Evolutionary conservation across 2,113 vertebrate genomes (phyloP).

Genomic region (Oryzias curvinotus): DNA sequence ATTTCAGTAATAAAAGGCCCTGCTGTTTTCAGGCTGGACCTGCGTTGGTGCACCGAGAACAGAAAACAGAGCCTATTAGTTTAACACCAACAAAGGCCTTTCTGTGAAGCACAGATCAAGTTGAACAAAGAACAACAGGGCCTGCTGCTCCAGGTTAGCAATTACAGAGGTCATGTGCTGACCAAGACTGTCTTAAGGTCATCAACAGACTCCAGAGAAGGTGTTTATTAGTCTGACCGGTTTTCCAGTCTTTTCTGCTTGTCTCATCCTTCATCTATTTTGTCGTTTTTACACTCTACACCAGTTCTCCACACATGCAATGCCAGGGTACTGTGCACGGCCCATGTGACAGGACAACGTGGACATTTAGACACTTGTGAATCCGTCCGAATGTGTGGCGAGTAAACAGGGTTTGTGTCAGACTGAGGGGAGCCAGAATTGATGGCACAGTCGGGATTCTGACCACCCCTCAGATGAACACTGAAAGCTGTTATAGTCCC

Average conservation of each 20-base stretch:
- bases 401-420: constrained; percentile 27
- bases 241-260: constrained; percentile 17
- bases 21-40: constrained; percentile 40
- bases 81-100: constrained; percentile 61
- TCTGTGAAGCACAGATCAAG: constrained; percentile 51
- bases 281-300: constrained; percentile 9
- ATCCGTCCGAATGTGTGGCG: constrained; percentile 15
- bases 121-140: constrained; percentile 55
- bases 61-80: constrained; percentile 50
- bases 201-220: constrained; percentile 31
- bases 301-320: constrained; percentile 2
- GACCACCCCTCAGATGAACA: constrained; percentile 14
- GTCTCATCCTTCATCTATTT: constrained; percentile 9
- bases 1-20: constrained; percentile 30
- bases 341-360: constrained; percentile 14
- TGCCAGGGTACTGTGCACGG: not conserved
- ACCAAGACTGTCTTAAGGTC: constrained; percentile 62
- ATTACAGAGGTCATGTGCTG: constrained; percentile 69
- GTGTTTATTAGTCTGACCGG: constrained; percentile 20
- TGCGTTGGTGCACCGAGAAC: constrained; percentile 48
- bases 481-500: constrained; percentile 17
- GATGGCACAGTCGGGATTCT: constrained; percentile 5
- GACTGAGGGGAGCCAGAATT: constrained; percentile 31
- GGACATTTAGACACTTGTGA: constrained; percentile 34
- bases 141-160: constrained; percentile 61